Evolutionary conservation across 2,797 vertebrate genomes (phyloP).

Genomic region (Artibeus jamaicensis): DNA sequence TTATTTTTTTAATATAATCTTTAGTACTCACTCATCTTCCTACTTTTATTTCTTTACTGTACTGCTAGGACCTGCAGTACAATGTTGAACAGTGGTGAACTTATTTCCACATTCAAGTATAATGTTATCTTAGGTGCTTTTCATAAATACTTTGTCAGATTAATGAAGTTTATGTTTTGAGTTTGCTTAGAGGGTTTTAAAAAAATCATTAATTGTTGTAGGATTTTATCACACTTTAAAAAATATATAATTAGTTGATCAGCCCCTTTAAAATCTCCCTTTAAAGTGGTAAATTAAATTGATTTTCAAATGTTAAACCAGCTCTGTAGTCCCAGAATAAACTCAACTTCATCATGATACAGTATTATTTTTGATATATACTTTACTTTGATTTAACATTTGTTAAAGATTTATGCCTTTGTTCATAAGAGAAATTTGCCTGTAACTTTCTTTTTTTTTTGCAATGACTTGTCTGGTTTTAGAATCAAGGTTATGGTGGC

Average conservation of each 20-base stretch:
- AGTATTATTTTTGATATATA: neutral
- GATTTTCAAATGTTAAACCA: neutral
- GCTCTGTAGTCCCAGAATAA: neutral
- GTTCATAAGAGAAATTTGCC: neutral
- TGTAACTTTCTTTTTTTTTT: neutral
- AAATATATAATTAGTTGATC: neutral
- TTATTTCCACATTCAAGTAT: neutral
- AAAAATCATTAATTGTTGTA: neutral
- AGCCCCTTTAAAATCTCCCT: neutral
- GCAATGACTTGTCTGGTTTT: neutral
- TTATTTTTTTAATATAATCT: neutral
- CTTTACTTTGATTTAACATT: conserved; percentile 5
- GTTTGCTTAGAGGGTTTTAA: neutral
- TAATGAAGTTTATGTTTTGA: neutral
- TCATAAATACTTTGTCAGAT: neutral
- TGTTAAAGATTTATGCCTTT: neutral
- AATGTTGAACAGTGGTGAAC: neutral
- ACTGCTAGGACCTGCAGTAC: neutral
- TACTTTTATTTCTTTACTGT: neutral
- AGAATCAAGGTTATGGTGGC: neutral
- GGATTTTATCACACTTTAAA: neutral
- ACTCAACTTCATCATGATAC: neutral
- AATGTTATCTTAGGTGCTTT: neutral
- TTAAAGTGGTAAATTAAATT: neutral
- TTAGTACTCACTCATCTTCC: neutral